Base-by-base conservation (phyloP, 2,113 vertebrate genomes). In the Blennius ocellaris region DNA sequence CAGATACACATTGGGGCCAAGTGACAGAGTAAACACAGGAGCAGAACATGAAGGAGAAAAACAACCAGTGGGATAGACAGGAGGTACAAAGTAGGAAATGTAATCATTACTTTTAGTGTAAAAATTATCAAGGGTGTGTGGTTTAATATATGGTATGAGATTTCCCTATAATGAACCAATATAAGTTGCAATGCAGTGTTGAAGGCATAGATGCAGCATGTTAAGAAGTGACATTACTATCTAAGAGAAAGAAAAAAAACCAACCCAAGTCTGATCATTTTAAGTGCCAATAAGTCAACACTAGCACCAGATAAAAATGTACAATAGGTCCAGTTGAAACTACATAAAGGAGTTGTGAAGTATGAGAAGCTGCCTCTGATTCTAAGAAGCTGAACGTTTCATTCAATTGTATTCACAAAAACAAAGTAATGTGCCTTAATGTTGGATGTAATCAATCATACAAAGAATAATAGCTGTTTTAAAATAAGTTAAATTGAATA, bases 21-120 rank as follows among this genome's bases (percentile, higher is more conserved):
- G 9, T 71, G 69, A 81, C 50, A 86, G 79, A 87, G 82, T 67
- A 87, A 81, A 88, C 57, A 84, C 45, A 54, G 43, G 63, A 37
- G 38, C 11, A 69, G 78, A 69, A 64, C 75, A 82, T 15, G 3
- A 51, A 37, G 55, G 39, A 52, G 69, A 71, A 78, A 85, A 87
- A 86, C 56, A 81, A 76, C 60, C 53, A 71, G 50, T 7, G n/a
- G 63, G 48, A 64, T 43, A 71, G 49, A 72, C 37, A 57, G 55
- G 16, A 56, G 58, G 67, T 59, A 15, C 70, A 76, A 49, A 82
- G 38, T 62, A 48, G 30, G 17, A 21, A 7, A 9, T 58, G 40
- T 41, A 36, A 56, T 55, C 30, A 59, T 56, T 37, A 30, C 14
- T 30, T 30, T 30, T 30, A 4, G 21, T 30, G 21, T 30, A 30